Evolutionary conservation across 2,113 vertebrate genomes (phyloP).

Genomic region (Galeopterus variegatus): DNA sequence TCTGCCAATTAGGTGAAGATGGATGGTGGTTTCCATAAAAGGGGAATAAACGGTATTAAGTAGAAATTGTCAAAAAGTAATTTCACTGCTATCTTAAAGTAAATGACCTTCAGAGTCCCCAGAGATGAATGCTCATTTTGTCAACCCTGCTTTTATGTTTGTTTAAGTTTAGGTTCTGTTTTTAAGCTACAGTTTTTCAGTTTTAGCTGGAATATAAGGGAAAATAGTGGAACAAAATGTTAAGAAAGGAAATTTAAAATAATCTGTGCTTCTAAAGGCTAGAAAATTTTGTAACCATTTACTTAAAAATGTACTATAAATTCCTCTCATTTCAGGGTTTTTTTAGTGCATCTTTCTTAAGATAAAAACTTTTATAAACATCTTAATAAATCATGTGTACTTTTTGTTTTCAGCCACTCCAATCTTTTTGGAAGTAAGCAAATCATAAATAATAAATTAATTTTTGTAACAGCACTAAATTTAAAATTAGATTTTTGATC

Average conservation of each 20-base stretch:
- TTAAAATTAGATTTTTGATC: conserved; percentile 45
- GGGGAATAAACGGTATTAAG: neutral
- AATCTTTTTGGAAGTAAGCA: conserved; percentile 46
- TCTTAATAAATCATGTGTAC: conserved; percentile 2
- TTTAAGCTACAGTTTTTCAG: neutral
- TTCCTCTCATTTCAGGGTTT: neutral
- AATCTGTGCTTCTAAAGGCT: conserved; percentile 9
- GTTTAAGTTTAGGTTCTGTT: neutral
- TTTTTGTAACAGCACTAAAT: conserved; percentile 23
- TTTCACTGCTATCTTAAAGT: conserved; percentile 43
- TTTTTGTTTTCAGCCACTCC: conserved; percentile 7
- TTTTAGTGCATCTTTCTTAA: conserved; percentile 25
- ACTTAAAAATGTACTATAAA: conserved; percentile 37
- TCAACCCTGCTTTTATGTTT: neutral
- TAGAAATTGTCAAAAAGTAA: conserved; percentile 56
- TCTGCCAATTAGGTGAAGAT: conserved; percentile 48
- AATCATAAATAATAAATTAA: conserved; percentile 10
- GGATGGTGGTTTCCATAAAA: conserved; percentile 5
- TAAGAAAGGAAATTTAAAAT: conserved; percentile 62
- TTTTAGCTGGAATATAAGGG: conserved; percentile 5
- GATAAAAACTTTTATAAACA: conserved; percentile 25
- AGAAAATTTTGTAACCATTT: neutral
- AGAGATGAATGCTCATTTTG: conserved; percentile 48
- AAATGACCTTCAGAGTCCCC: conserved; percentile 13
- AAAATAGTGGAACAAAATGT: conserved; percentile 23